These are phyloP conservation scores for Danio tinwini DNA, from an alignment of 2,797 vertebrate genomes.

Conservation along the genomic window DNA sequence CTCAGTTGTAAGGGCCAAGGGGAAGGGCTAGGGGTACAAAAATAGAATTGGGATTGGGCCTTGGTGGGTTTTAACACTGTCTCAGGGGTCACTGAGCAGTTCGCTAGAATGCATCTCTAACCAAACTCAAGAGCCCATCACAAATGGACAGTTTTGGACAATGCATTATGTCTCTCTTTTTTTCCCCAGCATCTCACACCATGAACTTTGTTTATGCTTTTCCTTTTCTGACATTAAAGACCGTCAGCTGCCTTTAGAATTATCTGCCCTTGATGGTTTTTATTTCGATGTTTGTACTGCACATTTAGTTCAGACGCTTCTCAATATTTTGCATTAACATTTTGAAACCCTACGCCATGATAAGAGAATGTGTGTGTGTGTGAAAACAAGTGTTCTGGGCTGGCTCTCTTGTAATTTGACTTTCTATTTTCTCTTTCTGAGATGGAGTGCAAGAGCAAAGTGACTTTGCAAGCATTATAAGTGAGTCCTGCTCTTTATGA, in stretches of 20 bases:
- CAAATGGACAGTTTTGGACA: neutral
- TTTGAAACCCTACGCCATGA: neutral
- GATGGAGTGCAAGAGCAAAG: neutral
- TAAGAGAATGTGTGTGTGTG: neutral
- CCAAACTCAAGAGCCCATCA: neutral
- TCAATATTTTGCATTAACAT: neutral
- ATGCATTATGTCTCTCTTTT: neutral
- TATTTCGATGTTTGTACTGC: neutral
- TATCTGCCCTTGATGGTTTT: neutral
- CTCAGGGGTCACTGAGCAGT: neutral
- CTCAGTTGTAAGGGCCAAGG: too few species aligned
- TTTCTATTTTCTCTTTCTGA: conserved; percentile 8
- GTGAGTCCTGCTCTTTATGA: conserved; percentile 24
- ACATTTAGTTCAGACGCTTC: neutral
- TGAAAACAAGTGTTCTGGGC: neutral
- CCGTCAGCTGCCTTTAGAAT: neutral
- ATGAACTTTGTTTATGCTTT: neutral
- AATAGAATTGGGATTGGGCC: too few species aligned
- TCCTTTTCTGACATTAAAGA: neutral
- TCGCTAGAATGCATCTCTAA: neutral
- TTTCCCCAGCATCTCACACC: neutral
- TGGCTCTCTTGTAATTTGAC: neutral
- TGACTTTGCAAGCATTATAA: conserved; percentile 28
- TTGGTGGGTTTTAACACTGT: too few species aligned
- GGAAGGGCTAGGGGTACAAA: too few species aligned